Base-by-base conservation (phyloP, 2,797 vertebrate genomes). In the Perodicticus potto region DNA sequence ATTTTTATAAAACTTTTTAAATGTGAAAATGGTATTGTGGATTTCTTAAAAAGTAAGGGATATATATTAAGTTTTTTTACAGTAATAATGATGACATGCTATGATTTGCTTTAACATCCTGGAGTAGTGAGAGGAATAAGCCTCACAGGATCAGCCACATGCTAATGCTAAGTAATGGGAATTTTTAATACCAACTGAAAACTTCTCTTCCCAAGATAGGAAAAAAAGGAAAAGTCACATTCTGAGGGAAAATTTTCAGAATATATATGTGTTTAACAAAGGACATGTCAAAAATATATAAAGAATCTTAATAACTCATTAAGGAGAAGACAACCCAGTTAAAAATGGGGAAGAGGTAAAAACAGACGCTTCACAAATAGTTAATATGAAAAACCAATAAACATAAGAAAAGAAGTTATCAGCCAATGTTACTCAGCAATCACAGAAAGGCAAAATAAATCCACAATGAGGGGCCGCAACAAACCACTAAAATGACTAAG, bases 321-420 rank as follows among this genome's bases (percentile, higher is more conserved):
- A 93, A 34, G 88, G 80, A 67, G 49, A 94, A 91, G 32, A 89
- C 22, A 83, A 90, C n/a, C 3, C 69, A 93, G 86, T 20, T 86
- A 92, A 59, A 90, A 94, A 80, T 40, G 17, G 49, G 61, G 9
- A 89, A 89, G 93, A 81, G 25, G 86, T 55, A 84, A 49, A 13
- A 63, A 77, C 0, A 72, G 55, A 77, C 25, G 74, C 40, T 57
- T 72, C n/a, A 67, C 5, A 67, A 81, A 95, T 63, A 94, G 9
- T 67, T 7, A 61, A 61, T 19, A 19, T 37, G 61, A 73, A 85
- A 16, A 7, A 17, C 19, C 20, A 85, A 82, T 22, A 96, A 63
- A 65, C 8, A 61, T 5, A 23, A 34, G 23, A 19, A 87, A 67
- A 74, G 16, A 2, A 73, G 37, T 84, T 85, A 88, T 43, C 40